Percentiles rank a stretch among this genome's conserved stretches.
Conservation (phyloP, 2,113 vertebrate species). For the Carassius carassius region DNA sequence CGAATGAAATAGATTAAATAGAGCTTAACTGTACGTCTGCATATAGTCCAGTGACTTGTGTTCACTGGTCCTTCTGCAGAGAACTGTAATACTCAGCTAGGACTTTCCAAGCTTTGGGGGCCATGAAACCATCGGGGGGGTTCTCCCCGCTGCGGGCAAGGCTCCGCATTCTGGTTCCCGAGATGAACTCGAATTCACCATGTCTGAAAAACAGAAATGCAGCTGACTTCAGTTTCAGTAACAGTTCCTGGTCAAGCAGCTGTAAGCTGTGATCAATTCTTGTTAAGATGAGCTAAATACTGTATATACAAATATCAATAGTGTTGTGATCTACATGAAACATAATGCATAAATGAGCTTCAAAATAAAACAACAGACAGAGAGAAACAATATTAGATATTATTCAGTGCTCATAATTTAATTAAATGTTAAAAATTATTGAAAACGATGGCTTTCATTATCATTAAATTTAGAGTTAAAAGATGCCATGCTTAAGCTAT, state of each 20-base stretch:
- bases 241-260: neutral
- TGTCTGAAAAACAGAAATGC: constrained; percentile 73
- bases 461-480: too few species aligned
- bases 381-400: too few species aligned
- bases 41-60: neutral
- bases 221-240: neutral
- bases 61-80: constrained; percentile 83
- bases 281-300: too few species aligned
- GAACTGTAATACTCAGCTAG: constrained; percentile 90
- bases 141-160: constrained; percentile 68
- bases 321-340: neutral
- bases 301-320: neutral
- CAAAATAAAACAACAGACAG: neutral
- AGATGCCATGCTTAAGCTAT: too few species aligned
- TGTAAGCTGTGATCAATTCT: too few species aligned
- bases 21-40: neutral
- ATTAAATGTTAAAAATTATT: too few species aligned
- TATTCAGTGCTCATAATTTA: too few species aligned
- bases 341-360: neutral
- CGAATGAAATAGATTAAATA: neutral
- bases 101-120: constrained; percentile 92
- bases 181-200: constrained; percentile 89
- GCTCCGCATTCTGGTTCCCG: constrained; percentile 54
- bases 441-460: too few species aligned
- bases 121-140: constrained; percentile 97